Conservation (phyloP, 2,797 vertebrate species). For the Cryptoblepharus egeriae region DNA sequence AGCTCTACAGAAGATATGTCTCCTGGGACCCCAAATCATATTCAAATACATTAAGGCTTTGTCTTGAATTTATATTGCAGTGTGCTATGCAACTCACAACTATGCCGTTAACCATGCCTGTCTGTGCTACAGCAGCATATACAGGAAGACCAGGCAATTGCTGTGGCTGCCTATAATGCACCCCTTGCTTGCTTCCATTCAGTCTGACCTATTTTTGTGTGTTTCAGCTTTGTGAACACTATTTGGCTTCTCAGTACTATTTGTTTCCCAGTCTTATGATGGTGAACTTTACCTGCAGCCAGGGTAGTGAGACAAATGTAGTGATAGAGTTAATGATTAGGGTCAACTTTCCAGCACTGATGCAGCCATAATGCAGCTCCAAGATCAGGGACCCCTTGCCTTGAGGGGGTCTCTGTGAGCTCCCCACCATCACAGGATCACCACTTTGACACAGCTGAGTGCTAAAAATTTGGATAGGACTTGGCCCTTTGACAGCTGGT, state of each 20-base stretch:
- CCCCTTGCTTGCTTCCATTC: neutral
- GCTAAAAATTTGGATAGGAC: too few relatives aligned
- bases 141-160: neutral
- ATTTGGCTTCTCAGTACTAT: conserved; percentile 1
- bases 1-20: neutral
- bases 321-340: neutral
- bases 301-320: neutral
- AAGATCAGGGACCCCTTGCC: too few relatives aligned
- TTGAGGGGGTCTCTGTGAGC: too few relatives aligned
- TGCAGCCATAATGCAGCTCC: too few relatives aligned
- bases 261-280: conserved; percentile 1
- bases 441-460: too few relatives aligned
- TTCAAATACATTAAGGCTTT: neutral
- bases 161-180: neutral
- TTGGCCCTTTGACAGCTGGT: too few relatives aligned
- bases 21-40: neutral
- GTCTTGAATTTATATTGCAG: neutral
- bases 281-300: neutral
- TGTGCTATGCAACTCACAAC: neutral
- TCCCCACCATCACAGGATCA: too few relatives aligned
- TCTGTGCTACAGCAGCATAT: neutral
- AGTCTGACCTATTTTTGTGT: neutral
- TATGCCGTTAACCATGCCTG: neutral
- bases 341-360: too few relatives aligned
- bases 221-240: neutral